Base-by-base conservation (phyloP, 1,140 invertebrate species). In the Parapsyche elsis region DNA sequence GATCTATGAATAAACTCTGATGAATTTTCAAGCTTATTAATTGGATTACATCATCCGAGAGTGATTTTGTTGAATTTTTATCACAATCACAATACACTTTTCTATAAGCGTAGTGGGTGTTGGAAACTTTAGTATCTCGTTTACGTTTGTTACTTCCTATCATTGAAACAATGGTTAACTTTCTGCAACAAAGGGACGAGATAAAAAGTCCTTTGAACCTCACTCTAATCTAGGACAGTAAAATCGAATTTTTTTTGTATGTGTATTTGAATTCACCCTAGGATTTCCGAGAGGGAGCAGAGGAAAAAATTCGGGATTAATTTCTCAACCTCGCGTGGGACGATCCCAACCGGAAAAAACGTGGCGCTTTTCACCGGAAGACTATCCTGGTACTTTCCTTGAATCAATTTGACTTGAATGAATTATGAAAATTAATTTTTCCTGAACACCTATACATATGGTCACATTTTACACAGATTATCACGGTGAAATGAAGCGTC, bases 291-390 rank as follows among this genome's bases (percentile, higher is more conserved):
- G 88, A 76, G 80, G 87, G 1, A 86, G 88, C 26, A 84, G 88
- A 0, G 87, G 89, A 82, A 89, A 89, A 0, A 88, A 90, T 0
- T 84, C 89, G 44, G 89, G 89, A 49, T 80, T 91, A n/a, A 88
- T 90, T 76, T 88, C 89, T 0, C 90, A 90, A 83, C 90, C 90
- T 12, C 86, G 90, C 53, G 87, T 90, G 2, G 90, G 90, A 0
- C 85, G 90, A 24, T 87, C 87, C 2, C 87, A 88, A 14, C 81
- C 85, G 0, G 87, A 88, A 70, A 79, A 76, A 23, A 86, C 87
- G 4, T 89, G 88, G 88, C 84, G 87, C 75, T 76, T 88, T 9
- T 86, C 86, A 1, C 73, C 86, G 23, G 85, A 86, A 49, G 61
- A 61, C 14, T 70, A 53, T 53, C 67, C 23, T 9, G 73, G 64